A percentile compares a stretch with the other conserved stretches of the same genome.
Conservation (phyloP, 2,797 vertebrate species). For the Peromyscus attwateri region DNA sequence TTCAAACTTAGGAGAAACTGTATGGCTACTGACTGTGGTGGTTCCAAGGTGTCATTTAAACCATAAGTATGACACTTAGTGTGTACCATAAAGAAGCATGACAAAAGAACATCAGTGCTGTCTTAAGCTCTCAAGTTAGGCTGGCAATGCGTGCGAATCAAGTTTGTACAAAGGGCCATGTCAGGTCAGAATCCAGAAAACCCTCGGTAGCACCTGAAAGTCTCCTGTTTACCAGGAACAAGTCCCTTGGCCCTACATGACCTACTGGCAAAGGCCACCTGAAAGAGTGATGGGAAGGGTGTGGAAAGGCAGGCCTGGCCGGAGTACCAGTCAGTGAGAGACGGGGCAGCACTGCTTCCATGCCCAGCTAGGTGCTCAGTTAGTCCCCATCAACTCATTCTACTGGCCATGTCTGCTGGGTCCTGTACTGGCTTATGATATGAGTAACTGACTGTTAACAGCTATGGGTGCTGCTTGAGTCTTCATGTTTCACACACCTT, state of each 20-base stretch:
- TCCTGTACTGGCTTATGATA: not conserved
- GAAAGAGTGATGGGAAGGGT: not conserved
- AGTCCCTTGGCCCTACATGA: not conserved
- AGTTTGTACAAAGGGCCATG: rapidly evolving
- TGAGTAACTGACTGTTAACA: not conserved
- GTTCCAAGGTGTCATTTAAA: not conserved
- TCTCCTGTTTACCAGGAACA: not conserved
- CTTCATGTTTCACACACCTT: not conserved
- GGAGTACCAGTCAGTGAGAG: not conserved
- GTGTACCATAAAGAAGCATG: not conserved
- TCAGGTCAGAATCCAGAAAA: not conserved
- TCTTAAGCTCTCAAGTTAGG: too few relatives aligned
- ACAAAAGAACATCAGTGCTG: not conserved
- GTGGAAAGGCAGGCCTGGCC: not conserved
- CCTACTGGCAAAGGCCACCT: not conserved
- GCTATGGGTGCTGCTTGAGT: not conserved
- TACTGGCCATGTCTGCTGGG: not conserved
- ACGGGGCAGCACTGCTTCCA: not conserved
- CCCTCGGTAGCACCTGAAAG: not conserved
- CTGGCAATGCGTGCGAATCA: rapidly evolving
- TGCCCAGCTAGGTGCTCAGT: not conserved
- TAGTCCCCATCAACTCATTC: not conserved
- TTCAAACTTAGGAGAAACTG: not conserved
- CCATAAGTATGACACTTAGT: not conserved
- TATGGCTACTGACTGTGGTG: rapidly evolving